Evolutionary conservation across 2,113 vertebrate genomes (phyloP).

Genomic region (Formicarius rufipectus): DNA sequence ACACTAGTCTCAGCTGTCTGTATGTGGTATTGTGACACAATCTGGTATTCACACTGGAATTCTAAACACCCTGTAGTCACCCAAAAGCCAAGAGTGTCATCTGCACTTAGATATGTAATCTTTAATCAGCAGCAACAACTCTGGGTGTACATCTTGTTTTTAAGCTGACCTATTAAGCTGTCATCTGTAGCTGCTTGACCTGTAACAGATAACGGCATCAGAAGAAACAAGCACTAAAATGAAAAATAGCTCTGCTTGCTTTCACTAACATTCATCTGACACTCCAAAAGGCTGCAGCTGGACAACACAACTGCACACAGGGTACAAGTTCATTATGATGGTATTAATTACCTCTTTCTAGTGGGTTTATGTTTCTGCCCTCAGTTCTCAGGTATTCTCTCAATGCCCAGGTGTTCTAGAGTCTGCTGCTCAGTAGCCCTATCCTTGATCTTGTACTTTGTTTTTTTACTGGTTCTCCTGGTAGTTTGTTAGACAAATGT

Average conservation of each 20-base stretch:
- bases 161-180: conserved; percentile 18
- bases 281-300: background rate
- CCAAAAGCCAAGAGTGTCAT: background rate
- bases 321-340: background rate
- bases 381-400: background rate
- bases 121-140: background rate
- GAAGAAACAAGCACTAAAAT: background rate
- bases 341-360: background rate
- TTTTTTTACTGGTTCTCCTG: background rate
- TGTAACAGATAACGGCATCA: background rate
- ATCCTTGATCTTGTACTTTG: background rate
- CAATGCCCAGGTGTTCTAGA: background rate
- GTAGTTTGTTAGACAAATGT: background rate
- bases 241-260: background rate
- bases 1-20: background rate
- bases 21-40: background rate
- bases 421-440: background rate
- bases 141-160: background rate
- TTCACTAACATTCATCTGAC: background rate
- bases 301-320: background rate
- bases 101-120: background rate
- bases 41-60: background rate
- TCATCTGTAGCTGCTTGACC: conserved; percentile 35
- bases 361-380: background rate
- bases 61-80: background rate